Base-by-base conservation (phyloP, 2,113 vertebrate genomes). In the Pogonocichla stellata region DNA sequence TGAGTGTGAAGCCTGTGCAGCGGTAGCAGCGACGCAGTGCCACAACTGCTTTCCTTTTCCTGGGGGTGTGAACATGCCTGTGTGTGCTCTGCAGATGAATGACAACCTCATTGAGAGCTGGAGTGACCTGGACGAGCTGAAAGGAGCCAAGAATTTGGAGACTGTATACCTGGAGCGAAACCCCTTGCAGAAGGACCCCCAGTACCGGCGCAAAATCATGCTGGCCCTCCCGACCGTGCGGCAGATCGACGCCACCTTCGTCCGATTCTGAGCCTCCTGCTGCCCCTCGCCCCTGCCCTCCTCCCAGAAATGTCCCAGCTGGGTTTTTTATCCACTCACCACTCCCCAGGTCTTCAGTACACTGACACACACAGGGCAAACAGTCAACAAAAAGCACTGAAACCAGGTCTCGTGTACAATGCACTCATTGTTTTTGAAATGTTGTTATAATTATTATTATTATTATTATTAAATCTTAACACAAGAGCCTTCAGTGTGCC, bases 131-230 rank as follows among this genome's bases (percentile, higher is more conserved):
- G 99, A 99, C 6, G 99, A 99, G 97, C 96, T 99, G 96, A 99
- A 99, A 95, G 99, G 99, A 8, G 99, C 99, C 33, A 98, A 98
- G 94, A 97, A 95, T 77, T 98, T 99, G 97, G 99, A 99, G 98
- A 99, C 99, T 0, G 99, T 99, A 2, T 99, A 99, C 90, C 98
- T 99, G 93, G 99, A 99, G 96, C 97, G 99, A 74, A 99, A 99
- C 95, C 99, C 99, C 6, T 84, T 99, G 96, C 99, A 99, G 98
- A 99, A 98, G 96, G 99, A 99, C 85, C 99, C 99, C 6, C 99
- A 99, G 95, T 99, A 99, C 97, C 98, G 99, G 87, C 98, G 99
- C 83, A 99, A 99, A 97, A 98, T 99, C 97, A 99, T 99, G 99
- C 97, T 99, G 97, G 98, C 99, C 5, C 98, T 99, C 65, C 99